Base-by-base conservation (phyloP, 2,888 invertebrate genomes). In the Unio delphinus region DNA sequence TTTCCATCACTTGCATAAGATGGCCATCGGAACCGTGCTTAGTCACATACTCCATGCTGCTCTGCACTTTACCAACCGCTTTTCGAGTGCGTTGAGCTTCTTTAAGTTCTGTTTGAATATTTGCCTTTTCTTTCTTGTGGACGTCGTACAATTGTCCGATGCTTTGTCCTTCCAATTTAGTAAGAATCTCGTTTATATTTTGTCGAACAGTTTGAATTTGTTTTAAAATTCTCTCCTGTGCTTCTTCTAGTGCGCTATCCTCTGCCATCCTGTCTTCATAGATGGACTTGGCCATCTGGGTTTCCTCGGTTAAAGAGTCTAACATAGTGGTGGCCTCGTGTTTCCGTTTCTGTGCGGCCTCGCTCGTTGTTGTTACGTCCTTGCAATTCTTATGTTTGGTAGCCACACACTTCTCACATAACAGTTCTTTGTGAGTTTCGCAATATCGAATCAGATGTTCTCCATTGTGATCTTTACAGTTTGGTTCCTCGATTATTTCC, bases 391-490 rank as follows among this genome's bases (percentile, higher is more conserved):
- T 76, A 61, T 81, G 81, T 7, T 61, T 70, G 11, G 58, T 68
- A 3, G 75, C 76, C 0, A 72, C 72, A 58, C 81, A 81, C 57
- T 74, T 70, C 55, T 76, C 75, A 57, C 81, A 81, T 1, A 78
- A 61, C 18, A 78, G 64, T 56, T 75, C 59, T n/a, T 73, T 57
- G 56, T 81, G 81, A 18, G 74, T 68, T 15, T 76, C 76, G 56
- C 81, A 81, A 45, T 74, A 81, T 30, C 68, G 69, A 11, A 73
- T 74, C 0, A 79, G 72, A 54, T 45, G 68, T 55, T 81, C 78
- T 28, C 76, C 77, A n/a, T 69, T 68, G 62, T 81, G 81, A 15
- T 61, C 23, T 2, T 61, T 20, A 61, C 81, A 81, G 6, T 67
- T 65, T 3, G 81, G 80, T 1, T 67, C 58, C 1, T 73, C 66